Base-by-base conservation (phyloP, 2,113 vertebrate species). In the Alouatta palliata region DNA sequence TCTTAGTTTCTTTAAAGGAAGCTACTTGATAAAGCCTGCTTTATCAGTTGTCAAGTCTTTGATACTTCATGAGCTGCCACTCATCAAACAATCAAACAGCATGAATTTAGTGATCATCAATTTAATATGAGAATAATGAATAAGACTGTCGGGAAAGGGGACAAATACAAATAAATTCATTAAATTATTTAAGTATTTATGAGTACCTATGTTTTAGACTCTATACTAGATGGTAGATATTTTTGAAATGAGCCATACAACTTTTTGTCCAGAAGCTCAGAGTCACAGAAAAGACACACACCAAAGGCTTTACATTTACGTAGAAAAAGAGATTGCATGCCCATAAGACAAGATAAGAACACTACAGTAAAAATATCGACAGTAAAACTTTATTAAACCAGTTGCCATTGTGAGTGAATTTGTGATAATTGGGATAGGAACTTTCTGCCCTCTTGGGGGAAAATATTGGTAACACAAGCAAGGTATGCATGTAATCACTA, bases 1-100 rank as follows among this genome's bases (percentile, higher is more conserved):
- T 93, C 23, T 70, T 61, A 49, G n/a, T 79, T 79, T 91, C 61
- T 75, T 93, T 95, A 70, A 93, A 91, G 91, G 19, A 71, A 86
- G 88, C 13, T 66, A 43, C n/a, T 82, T 66, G 25, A 87, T 80
- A 79, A 80, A 92, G n/a, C 16, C 8, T 80, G 43, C 21, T 49
- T 45, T 94, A n/a, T 49, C 75, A 47, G 21, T 94, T 58, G 49
- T 77, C 64, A 61, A 71, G 70, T 76, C n/a, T 68, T 68, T 52
- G 49, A 56, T n/a, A 61, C n/a, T 20, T 71, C 58, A 80, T 77
- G 56, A 96, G 32, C 23, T 80, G 64, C 40, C n/a, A 37, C 8
- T 81, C 58, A 87, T 52, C 56, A 77, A 82, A 66, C 27, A 75
- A 37, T 49, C 19, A 61, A 82, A 84, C 2, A 54, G 47, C 43